Base-by-base conservation (phyloP, 2,797 vertebrate genomes). In the Microctenopoma stevenorrisi region DNA sequence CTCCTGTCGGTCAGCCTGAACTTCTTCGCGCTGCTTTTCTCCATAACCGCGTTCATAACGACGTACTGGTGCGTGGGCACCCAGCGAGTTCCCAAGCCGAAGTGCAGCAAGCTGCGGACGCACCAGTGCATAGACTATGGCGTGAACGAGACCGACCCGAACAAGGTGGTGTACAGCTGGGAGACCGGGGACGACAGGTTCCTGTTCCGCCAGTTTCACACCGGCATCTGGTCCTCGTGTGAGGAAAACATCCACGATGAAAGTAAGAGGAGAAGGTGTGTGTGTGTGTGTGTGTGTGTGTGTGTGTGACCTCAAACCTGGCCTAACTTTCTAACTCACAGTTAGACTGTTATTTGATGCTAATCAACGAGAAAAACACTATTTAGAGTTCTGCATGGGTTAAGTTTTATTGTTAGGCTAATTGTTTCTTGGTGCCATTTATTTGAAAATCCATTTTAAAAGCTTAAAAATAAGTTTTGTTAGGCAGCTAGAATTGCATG, bases 21-120 rank as follows among this genome's bases (percentile, higher is more conserved):
- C 92, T 95, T 97, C 88, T 91, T 97, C 87, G 97, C 97, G 72
- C 94, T 98, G 70, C 89, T 97, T 50, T 97, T 96, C 89, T 96
- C 97, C 46, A 96, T 96, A 42, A 97, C 96, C 60, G 96, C 97
- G 78, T 98, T 98, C 79, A 91, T 96, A 37, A 97, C 96, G 26
- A 97, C 96, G 14, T 92, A 98, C 92, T 98, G 97, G 97, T 98
- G 96, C 85, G 96, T 96, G 83, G 97, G 97, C 14, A 97, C 96
- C 1, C 96, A 97, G 93, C 92, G 96, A 54, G 97, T 98, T 11
- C 95, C 96, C 89, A 98, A 97, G 79, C 96, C 97, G 0, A 95
- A 94, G 93, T 98, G 97, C 93, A 95, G 94, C 83, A 95, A 95
- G 91, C 94, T 94, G 82, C 93, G 94, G 74, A 94, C 94, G 68